Conservation (phyloP, 1,140 invertebrate genomes). For the Zaprionus lachaisei region DNA sequence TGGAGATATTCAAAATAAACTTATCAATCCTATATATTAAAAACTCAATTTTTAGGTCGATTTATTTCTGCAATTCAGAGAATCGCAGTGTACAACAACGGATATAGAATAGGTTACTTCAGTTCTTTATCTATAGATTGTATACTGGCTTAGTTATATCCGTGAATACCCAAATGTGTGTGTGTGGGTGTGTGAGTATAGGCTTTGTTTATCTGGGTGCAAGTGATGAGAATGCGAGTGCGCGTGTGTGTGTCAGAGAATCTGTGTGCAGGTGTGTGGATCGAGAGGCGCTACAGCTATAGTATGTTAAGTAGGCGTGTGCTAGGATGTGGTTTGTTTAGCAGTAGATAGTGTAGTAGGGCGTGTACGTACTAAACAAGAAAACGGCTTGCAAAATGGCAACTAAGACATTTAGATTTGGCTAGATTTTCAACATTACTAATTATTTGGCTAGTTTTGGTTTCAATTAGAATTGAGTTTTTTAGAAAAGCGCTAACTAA, state of each 20-base stretch:
- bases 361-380: slow-evolving; percentile 43
- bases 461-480: slow-evolving; percentile 38
- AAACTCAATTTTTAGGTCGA: not conserved
- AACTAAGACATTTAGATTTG: slow-evolving; percentile 75
- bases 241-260: slow-evolving; percentile 18
- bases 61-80: not conserved
- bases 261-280: slow-evolving; percentile 47
- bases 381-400: slow-evolving; percentile 65
- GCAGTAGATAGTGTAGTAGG: slow-evolving; percentile 15
- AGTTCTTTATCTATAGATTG: not conserved
- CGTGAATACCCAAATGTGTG: not conserved
- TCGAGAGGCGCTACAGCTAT: slow-evolving; percentile 60
- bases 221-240: slow-evolving; percentile 50
- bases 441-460: slow-evolving; percentile 47
- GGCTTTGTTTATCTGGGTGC: slow-evolving; percentile 43
- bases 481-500: slow-evolving; percentile 72
- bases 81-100: not conserved
- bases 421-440: slow-evolving; percentile 51
- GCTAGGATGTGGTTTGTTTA: slow-evolving; percentile 10
- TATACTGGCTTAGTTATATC: not conserved
- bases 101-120: not conserved
- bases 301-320: slow-evolving; percentile 34
- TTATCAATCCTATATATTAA: not conserved
- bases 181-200: slow-evolving; percentile 25
- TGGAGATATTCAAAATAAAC: too few relatives aligned